Percentiles rank a stretch among this genome's conserved stretches.
Conservation (phyloP, 2,888 invertebrate species). For the Cremastinae sp. region DNA sequence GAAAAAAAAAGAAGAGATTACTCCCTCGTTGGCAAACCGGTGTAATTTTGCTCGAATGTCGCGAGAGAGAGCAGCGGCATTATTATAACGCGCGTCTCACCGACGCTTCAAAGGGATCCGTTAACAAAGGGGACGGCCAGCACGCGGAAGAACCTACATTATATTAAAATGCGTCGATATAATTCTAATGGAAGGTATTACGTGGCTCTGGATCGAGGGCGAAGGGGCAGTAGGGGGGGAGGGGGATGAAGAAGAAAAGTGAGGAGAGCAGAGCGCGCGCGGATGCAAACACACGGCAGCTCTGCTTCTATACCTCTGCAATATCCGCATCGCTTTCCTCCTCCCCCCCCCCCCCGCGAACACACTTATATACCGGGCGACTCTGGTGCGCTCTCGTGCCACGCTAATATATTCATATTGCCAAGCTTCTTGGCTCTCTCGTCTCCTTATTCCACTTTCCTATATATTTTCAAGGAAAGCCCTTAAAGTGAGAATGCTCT, state of each 20-base stretch:
- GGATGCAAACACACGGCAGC: conserved; percentile 70
- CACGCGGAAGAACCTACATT: conserved; percentile 10
- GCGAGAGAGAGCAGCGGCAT: no score
- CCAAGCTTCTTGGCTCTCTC: conserved; percentile 59
- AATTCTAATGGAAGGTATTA: conserved; percentile 78
- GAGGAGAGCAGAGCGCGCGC: conserved; percentile 44
- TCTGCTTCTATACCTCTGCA: not conserved
- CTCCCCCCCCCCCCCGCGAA: no score
- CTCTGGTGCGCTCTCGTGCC: conserved; percentile 10
- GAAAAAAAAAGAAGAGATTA: no score
- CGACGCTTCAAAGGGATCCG: conserved; percentile 1
- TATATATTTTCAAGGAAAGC: conserved; percentile 30
- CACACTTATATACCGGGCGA: no score
- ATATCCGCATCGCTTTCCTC: no score
- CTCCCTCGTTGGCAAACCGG: no score
- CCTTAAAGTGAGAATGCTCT: conserved; percentile 43
- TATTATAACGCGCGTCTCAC: not conserved
- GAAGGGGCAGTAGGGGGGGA: no score
- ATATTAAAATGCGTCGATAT: conserved; percentile 77
- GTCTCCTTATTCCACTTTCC: conserved; percentile 2
- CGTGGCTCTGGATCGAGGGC: conserved; percentile 61
- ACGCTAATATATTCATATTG: conserved; percentile 75
- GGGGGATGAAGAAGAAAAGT: conserved; percentile 29
- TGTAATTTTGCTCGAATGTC: no score
- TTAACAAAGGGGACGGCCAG: not conserved